A percentile compares a stretch with the other conserved stretches of the same genome.
phyloP scores from a whole-genome alignment of 2,888 invertebrate species.

The Drosophila flavopinicola region DNA sequence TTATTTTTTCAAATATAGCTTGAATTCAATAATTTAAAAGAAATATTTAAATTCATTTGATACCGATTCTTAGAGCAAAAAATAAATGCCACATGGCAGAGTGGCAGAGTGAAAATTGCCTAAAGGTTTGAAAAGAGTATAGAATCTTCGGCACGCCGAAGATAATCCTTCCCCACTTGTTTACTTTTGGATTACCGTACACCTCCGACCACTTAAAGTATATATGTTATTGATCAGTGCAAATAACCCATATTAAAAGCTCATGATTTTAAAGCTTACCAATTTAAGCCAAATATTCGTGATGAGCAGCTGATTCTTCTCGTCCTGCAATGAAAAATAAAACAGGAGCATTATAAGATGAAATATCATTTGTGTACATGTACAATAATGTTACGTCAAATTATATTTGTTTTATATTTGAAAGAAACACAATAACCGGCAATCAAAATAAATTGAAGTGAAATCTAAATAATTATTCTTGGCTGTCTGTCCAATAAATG shows the following conservation, averaged over 20 bases:
- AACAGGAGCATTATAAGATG: conserved; percentile 5
- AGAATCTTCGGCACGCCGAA: too few species aligned
- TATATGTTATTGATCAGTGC: too few species aligned
- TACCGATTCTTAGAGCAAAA: too few species aligned
- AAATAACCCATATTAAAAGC: conserved; percentile 23
- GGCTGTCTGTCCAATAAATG: conserved; percentile 2
- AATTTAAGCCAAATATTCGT: conserved; percentile 98
- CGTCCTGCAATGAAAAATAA: conserved; percentile 90
- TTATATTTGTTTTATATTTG: conserved; percentile 25
- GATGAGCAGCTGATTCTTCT: conserved; percentile 98
- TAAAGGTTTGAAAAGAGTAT: too few species aligned
- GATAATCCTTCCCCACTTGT: too few species aligned
- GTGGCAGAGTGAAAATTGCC: too few species aligned
- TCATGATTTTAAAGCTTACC: conserved; percentile 88
- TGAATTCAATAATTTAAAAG: too few species aligned
- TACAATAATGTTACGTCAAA: conserved; percentile 12
- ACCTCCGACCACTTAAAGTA: too few species aligned
- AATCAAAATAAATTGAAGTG: conserved; percentile 33
- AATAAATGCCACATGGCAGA: too few species aligned
- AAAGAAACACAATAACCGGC: conserved; percentile 33
- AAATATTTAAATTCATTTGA: too few species aligned
- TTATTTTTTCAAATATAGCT: too few species aligned
- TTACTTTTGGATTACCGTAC: too few species aligned
- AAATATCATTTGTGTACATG: background rate
- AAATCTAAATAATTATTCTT: conserved; percentile 35